Percentiles rank a stretch among this genome's conserved stretches.
Evolutionary conservation across 2,797 vertebrate species (phyloP).

Genomic region (Merluccius polli): DNA sequence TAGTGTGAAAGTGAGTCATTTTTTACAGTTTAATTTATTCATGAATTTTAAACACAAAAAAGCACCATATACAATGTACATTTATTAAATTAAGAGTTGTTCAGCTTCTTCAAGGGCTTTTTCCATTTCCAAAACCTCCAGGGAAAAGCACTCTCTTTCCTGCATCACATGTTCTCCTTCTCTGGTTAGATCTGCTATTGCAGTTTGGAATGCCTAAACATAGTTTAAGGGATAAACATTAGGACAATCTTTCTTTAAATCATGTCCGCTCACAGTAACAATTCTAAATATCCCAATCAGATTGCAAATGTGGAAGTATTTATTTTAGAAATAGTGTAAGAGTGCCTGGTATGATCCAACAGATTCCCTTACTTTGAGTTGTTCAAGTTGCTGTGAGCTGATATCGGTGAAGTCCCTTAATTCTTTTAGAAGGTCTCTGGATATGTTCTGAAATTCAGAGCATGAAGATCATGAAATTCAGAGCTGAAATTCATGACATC

Average conservation of each 20-base stretch:
- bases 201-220: background rate
- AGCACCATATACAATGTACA: background rate
- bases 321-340: background rate
- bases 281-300: background rate
- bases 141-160: background rate
- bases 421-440: conserved; percentile 62
- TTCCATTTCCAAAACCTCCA: background rate
- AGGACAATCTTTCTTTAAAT: background rate
- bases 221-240: background rate
- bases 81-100: background rate
- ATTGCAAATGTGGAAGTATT: background rate
- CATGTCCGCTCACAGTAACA: background rate
- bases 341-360: background rate
- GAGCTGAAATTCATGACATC: background rate
- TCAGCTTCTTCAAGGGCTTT: background rate
- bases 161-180: background rate
- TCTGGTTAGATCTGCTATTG: background rate
- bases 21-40: background rate
- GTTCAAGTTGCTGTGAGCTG: conserved; percentile 54
- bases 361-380: conserved; percentile 55
- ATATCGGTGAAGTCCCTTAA: conserved; percentile 57
- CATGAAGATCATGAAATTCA: too few species aligned
- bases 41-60: background rate
- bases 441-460: conserved; percentile 58
- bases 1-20: background rate